Evolutionary conservation across 2,113 vertebrate genomes (phyloP).

Genomic region (Okapia johnstoni): DNA sequence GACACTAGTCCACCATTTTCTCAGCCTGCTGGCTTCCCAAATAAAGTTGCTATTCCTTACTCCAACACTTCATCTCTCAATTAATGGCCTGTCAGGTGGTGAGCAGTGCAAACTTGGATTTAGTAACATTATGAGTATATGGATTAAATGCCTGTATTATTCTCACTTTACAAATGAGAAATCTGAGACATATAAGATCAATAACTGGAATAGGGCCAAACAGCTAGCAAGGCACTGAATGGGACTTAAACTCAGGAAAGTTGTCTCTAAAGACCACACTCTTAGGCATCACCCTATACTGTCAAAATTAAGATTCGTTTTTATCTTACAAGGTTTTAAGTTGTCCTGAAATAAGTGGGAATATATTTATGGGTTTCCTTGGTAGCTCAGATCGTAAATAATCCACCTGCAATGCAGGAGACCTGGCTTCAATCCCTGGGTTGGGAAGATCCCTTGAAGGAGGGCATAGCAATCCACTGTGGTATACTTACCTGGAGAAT

Average conservation of each 20-base stretch:
- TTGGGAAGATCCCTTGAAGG: neutral
- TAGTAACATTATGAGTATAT: neutral
- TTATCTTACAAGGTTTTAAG: neutral
- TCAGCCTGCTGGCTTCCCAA: neutral
- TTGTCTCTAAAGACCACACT: neutral
- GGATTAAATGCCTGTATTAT: neutral
- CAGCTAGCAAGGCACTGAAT: neutral
- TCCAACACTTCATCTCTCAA: neutral
- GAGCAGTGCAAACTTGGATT: neutral
- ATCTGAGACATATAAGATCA: neutral
- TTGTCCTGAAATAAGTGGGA: neutral
- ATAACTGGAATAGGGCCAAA: neutral
- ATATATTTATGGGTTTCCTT: neutral
- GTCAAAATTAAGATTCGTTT: neutral
- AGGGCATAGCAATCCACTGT: neutral
- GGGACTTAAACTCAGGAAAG: neutral
- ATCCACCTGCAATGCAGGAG: neutral
- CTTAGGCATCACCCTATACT: neutral
- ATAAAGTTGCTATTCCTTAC: neutral
- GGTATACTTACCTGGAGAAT: neutral
- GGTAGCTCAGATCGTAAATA: neutral
- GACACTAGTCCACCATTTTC: neutral
- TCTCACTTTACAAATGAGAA: neutral
- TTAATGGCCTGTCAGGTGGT: neutral
- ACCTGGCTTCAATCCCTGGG: neutral